Conservation (phyloP, 2,113 vertebrate species). For the Poeciliopsis turrubarensis region DNA sequence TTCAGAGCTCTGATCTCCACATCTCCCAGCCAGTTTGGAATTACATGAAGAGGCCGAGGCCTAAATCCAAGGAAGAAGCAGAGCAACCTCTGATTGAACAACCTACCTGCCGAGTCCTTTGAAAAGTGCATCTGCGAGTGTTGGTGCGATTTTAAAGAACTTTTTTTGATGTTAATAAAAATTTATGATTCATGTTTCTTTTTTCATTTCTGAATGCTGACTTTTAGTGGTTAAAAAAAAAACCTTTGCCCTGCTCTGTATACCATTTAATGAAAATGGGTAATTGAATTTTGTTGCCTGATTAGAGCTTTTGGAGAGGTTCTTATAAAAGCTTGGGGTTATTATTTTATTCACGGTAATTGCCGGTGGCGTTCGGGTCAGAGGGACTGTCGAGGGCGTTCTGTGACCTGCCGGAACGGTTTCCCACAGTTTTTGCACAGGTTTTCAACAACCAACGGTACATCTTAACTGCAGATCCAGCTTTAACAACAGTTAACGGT, state of each 20-base stretch:
- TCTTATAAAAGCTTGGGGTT: not conserved
- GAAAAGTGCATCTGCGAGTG: not conserved
- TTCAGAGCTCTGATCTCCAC: not conserved
- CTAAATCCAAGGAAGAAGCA: conserved; percentile 13
- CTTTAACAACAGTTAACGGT: not conserved
- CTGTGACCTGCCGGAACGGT: not conserved
- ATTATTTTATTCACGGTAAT: conserved; percentile 35
- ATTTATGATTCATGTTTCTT: not conserved
- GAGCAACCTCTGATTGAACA: conserved; percentile 2
- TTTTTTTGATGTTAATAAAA: conserved; percentile 4
- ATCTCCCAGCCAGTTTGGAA: conserved; percentile 1
- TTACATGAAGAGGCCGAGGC: conserved; percentile 5
- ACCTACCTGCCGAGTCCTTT: not conserved
- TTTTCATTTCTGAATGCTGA: not conserved
- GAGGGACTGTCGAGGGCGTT: not conserved
- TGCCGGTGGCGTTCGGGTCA: conserved; percentile 11
- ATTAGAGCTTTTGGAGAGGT: not conserved
- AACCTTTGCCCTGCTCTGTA: not conserved
- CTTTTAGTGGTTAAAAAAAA: not conserved
- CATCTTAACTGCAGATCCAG: conserved; percentile 9
- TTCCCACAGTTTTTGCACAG: not conserved
- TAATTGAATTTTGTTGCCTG: not conserved
- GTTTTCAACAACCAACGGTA: not conserved
- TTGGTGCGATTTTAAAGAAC: not conserved
- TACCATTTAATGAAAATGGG: conserved; percentile 7